Conservation (phyloP, 2,888 invertebrate species). For the Loripinus fragilis region DNA sequence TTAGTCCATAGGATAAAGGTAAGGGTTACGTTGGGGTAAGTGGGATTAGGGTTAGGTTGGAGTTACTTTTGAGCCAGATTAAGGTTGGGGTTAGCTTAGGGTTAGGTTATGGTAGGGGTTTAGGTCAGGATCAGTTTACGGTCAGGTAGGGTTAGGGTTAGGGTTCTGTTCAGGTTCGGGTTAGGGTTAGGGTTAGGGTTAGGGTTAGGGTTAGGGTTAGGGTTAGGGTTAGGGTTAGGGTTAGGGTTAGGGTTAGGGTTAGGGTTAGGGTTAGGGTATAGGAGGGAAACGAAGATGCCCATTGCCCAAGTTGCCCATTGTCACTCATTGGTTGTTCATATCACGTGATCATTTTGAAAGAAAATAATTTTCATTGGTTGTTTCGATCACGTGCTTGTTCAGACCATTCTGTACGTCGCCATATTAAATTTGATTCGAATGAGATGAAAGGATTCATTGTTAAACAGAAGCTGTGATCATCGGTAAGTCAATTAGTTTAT, state of each 20-base stretch:
- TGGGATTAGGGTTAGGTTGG: constrained; percentile 63
- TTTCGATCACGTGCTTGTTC: too few species aligned
- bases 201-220: constrained; percentile 38
- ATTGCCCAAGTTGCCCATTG: too few species aligned
- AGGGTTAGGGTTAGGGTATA: constrained; percentile 56
- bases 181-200: constrained; percentile 52
- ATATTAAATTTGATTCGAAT: too few species aligned
- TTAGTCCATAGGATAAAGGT: constrained; percentile 34
- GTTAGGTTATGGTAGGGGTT: constrained; percentile 52
- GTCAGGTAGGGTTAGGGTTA: constrained; percentile 58
- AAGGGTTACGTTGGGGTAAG: constrained; percentile 36
- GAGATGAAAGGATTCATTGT: too few species aligned
- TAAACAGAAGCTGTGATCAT: too few species aligned
- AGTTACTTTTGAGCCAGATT: constrained; percentile 56
- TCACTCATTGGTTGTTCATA: too few species aligned
- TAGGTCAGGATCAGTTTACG: constrained; percentile 61
- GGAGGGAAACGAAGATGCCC: too few species aligned
- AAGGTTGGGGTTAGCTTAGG: constrained; percentile 35
- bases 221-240: constrained; percentile 21
- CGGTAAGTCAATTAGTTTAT: too few species aligned
- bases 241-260: constrained; percentile 45
- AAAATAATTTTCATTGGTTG: too few species aligned
- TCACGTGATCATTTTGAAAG: too few species aligned
- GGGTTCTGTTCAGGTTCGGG: constrained; percentile 46
- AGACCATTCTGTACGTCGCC: too few species aligned